A percentile compares a stretch with the other conserved stretches of the same genome.
Evolutionary conservation across 2,113 vertebrate species (phyloP).

Genomic region (Brachyhypopomus occidentalis): DNA sequence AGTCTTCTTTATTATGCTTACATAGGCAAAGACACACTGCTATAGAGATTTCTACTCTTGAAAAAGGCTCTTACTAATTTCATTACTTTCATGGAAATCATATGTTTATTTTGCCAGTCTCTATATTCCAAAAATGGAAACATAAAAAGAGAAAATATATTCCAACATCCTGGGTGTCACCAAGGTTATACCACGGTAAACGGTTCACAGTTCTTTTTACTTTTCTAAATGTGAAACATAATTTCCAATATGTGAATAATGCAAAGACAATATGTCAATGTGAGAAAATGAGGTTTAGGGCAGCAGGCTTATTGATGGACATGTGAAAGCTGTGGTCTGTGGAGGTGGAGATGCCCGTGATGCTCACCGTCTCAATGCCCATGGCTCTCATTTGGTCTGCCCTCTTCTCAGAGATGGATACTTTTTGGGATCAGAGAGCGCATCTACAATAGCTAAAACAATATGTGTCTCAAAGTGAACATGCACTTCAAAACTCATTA

Average conservation of each 20-base stretch:
- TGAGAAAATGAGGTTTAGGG: not conserved
- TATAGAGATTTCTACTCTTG: not conserved
- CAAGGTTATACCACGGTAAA: not conserved
- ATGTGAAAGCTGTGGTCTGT: conserved; percentile 2
- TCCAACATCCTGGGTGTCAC: not conserved
- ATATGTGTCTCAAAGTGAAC: not conserved
- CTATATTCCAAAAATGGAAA: not conserved
- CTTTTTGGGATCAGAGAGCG: conserved; percentile 97
- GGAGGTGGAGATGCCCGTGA: conserved; percentile 42
- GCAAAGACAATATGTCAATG: not conserved
- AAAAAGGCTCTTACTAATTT: not conserved
- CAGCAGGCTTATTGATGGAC: not conserved
- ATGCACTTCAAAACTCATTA: not conserved
- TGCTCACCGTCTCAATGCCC: conserved; percentile 93
- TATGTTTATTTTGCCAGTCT: conserved; percentile 5
- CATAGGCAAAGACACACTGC: too few relatives aligned
- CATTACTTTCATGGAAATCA: not conserved
- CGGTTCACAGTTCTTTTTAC: not conserved
- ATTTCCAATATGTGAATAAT: not conserved
- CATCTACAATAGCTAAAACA: conserved; percentile 91
- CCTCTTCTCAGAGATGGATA: conserved; percentile 98
- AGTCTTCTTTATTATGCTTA: conserved; percentile 1
- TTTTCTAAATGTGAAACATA: not conserved
- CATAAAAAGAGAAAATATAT: not conserved
- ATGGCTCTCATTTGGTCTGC: conserved; percentile 98